A percentile compares a stretch with the other conserved stretches of the same genome.
phyloP scores from a whole-genome alignment of 1,140 invertebrate genomes.

The Drosophila nikananu region DNA sequence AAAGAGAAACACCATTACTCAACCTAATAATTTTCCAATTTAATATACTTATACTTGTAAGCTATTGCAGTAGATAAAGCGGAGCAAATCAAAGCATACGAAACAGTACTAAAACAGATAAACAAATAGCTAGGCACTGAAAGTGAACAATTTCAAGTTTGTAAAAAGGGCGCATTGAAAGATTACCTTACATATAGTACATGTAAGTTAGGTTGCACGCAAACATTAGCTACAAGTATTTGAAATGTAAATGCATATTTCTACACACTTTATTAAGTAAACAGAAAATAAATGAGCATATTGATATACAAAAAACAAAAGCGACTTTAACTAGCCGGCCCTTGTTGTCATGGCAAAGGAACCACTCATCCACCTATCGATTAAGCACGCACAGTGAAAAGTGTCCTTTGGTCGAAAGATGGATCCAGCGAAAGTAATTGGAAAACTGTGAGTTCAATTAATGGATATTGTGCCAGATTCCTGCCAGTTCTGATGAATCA shows the following conservation, averaged over 20 bases:
- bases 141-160: constrained; percentile 73
- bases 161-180: constrained; percentile 30
- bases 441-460: constrained; percentile 65
- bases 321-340: no score
- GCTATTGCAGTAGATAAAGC: constrained; percentile 22
- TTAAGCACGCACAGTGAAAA: not conserved
- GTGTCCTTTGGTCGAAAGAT: constrained; percentile 13
- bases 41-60: constrained; percentile 49
- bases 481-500: not conserved
- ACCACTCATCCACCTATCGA: not conserved
- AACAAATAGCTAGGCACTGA: constrained; percentile 70
- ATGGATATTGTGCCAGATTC: not conserved
- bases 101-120: constrained; percentile 71
- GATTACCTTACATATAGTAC: constrained; percentile 17
- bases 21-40: constrained; percentile 47
- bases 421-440: constrained; percentile 65
- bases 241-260: constrained; percentile 66
- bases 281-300: constrained; percentile 53
- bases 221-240: constrained; percentile 75
- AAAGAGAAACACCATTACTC: constrained; percentile 4
- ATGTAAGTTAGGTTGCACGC: constrained; percentile 42
- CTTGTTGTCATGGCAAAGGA: not conserved
- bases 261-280: constrained; percentile 71
- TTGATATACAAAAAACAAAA: constrained; percentile 26
- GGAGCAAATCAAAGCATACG: constrained; percentile 66